Evolutionary conservation across 2,113 vertebrate species (phyloP), one percentile per base, ranked within the genome.

Genomic region (Daboia siamensis): DNA sequence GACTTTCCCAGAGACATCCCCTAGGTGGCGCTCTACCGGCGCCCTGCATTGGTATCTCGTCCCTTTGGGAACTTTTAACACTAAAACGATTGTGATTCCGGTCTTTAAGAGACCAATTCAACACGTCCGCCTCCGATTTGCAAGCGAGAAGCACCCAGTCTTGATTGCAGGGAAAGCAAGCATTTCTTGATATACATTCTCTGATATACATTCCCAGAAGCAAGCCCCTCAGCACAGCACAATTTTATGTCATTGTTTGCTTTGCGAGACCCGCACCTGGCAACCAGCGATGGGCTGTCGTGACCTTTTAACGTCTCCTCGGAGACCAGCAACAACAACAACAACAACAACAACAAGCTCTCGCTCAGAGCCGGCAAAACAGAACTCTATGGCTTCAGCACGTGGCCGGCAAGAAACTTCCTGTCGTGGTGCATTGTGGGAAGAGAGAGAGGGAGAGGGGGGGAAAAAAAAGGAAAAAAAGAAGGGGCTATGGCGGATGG

Each of bases 401-500:
- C 24, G 33, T 20, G 64, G 61, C 17, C 51, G 64, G 51, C 33
- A 10, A 24, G n/a, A 10, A 26, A 93, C 92, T 96, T 95, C 95
- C 92, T 91, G 90, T 92, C 93, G 94, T 94, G 92, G 86, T 88
- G 94, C 74, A 88, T 57, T 74, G 93, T 96, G 97, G 95, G 96
- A 95, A 96, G 95, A 95, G 94, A 91, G 52, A 93, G 95, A 96
- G 94, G 94, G 95, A 94, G 94, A 94, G 44, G 17, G 93, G 95
- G 93, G 39, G 39, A 39, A 39, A 39, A 46, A 46, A 46, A 3
- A 46, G 3, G 8, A 48, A 48, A 90, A 92, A 94, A 95, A 3
- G 26, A 15, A 33, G 86, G 61, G 52, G 56, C 98, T 98, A 99
- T 99, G 99, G 99, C 99, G 98, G 98, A 99, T 98, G 98, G 97